Evolutionary conservation across 2,888 invertebrate species (phyloP).

Genomic region (Drosophila stalkeri): DNA sequence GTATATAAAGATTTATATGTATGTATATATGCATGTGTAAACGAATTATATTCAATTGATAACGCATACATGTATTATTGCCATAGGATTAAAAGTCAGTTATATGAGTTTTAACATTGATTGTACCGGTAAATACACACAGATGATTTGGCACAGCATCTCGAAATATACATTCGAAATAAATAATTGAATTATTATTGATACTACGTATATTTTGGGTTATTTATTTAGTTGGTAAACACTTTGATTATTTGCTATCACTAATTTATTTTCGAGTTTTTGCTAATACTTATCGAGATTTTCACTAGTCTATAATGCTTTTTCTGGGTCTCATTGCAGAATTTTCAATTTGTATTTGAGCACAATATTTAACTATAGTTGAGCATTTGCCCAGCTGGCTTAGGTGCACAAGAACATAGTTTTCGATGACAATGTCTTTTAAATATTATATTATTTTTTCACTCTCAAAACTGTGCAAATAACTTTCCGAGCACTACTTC

Average conservation of each 20-base stretch:
- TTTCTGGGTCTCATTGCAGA: background rate
- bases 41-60: background rate
- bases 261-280: background rate
- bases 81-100: background rate
- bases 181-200: background rate
- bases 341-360: background rate
- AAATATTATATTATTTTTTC: constrained; percentile 2
- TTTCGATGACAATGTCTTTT: background rate
- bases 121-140: constrained; percentile 31
- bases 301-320: background rate
- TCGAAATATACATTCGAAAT: background rate
- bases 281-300: background rate
- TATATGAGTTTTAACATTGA: constrained; percentile 9
- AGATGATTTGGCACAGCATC: constrained; percentile 14
- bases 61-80: constrained; percentile 1
- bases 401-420: background rate
- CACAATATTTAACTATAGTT: background rate
- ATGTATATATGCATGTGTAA: background rate
- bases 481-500: constrained; percentile 57
- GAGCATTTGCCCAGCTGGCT: background rate
- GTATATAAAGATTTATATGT: background rate
- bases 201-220: background rate
- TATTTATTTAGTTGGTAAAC: background rate
- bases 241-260: constrained; percentile 4
- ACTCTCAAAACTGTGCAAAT: constrained; percentile 53